Evolutionary conservation across 2,113 vertebrate genomes (phyloP), one percentile per base, ranked within the genome.

Genomic region (Silurus meridionalis): DNA sequence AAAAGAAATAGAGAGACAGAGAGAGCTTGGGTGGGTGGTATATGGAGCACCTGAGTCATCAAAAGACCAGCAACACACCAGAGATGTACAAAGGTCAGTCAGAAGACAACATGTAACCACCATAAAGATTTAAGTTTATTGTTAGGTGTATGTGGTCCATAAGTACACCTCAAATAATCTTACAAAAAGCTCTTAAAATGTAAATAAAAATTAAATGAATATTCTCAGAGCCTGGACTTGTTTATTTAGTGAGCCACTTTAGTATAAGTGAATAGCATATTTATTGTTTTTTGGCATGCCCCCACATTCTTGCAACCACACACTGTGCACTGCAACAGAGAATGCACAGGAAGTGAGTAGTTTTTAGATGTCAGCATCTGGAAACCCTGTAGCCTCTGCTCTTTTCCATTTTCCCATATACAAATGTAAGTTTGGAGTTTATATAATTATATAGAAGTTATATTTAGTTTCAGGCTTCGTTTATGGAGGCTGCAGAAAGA

Each of bases 341-440:
- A 82, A 85, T 87, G 64, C 80, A 88, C 86, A 87, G 89, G 89
- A 89, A 89, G 86, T 89, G 86, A 88, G 84, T 77, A n/a, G 67
- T 85, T 87, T 5, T 85, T 83, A 89, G 82, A 87, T 80, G 86
- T 87, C 88, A 86, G 86, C 81, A 78, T 64, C 48, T 86, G 67
- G 86, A 88, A 89, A 87, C 84, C 67, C 63, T 60, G 58, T 58
- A 80, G 63, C 83, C 14, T 83, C 50, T 86, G 77, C 89, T 25
- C 48, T 80, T 89, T 87, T 87, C 52, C 64, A 80, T 80, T 80
- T 89, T 87, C 85, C 52, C 64, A 80, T 80, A 83, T 87, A 86
- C 84, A 86, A 86, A 87, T 84, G 21, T 57, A 66, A 5, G 60
- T 4, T 15, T 50, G 37, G 28, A 80, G 37, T 85, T 71, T 83